These are phyloP conservation scores for Parthenolecanium corni DNA, from an alignment of 2,888 invertebrate genomes.

Conservation along the genomic window DNA sequence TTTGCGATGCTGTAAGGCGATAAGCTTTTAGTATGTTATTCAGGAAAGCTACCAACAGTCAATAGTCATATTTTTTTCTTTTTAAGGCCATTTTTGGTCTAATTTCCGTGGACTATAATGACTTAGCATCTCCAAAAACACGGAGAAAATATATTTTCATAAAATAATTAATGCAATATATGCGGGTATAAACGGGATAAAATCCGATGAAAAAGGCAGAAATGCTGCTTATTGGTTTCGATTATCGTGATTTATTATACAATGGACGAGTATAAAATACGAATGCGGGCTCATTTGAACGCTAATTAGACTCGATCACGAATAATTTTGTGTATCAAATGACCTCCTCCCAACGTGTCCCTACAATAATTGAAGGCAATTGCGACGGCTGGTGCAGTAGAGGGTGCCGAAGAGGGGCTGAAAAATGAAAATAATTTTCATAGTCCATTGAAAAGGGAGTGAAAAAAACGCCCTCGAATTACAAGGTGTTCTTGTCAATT, in stretches of 20 bases:
- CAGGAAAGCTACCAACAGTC: no score
- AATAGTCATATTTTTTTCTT: no score
- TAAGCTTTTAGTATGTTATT: no score
- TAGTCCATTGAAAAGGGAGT: conserved; percentile 3
- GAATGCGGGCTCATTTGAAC: conserved; percentile 20
- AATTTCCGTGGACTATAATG: no score
- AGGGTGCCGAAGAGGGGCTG: neutral
- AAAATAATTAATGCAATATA: conserved; percentile 7
- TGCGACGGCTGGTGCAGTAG: neutral
- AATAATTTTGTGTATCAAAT: neutral
- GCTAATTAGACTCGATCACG: neutral
- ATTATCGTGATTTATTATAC: conserved; percentile 18
- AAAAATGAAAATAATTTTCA: conserved; percentile 3
- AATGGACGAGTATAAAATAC: neutral
- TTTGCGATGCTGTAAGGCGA: no score
- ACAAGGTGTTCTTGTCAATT: conserved; percentile 10
- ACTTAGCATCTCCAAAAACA: no score
- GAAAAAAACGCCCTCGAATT: neutral
- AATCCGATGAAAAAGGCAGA: neutral
- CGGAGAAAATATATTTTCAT: neutral
- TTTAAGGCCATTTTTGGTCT: no score
- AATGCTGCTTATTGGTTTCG: neutral
- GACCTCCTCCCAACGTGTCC: neutral
- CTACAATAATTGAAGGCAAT: no score
- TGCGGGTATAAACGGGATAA: conserved; percentile 4